Evolutionary conservation across 1,140 invertebrate genomes (phyloP).

Genomic region (Trachymyrmex septentrionalis): DNA sequence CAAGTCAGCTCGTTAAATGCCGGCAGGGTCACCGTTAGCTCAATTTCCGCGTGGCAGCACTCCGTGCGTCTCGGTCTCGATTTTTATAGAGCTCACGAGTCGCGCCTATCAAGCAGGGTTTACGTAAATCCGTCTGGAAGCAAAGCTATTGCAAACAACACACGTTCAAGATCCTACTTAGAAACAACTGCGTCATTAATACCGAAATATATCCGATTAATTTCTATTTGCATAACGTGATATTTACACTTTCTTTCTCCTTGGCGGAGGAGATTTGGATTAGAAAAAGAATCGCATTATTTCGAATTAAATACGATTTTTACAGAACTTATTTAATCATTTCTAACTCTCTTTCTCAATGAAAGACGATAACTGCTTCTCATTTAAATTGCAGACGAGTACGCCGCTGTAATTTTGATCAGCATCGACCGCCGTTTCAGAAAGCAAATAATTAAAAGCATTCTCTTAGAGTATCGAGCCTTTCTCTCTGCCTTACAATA

Average conservation of each 20-base stretch:
- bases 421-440: conserved; percentile 28
- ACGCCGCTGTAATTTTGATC: conserved; percentile 31
- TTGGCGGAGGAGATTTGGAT: background rate
- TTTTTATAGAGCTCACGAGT: conserved; percentile 42
- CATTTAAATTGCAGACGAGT: conserved; percentile 18
- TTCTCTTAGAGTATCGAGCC: conserved; percentile 22
- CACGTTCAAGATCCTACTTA: conserved; percentile 5
- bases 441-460: conserved; percentile 52
- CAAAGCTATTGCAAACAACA: conserved; percentile 2
- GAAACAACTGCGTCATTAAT: background rate
- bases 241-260: background rate
- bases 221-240: background rate
- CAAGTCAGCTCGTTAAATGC: conserved; percentile 30
- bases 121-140: conserved; percentile 11
- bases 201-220: background rate
- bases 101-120: conserved; percentile 8
- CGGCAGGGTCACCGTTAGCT: conserved; percentile 31
- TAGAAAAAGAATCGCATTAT: background rate
- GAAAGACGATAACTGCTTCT: conserved; percentile 13
- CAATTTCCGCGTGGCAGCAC: conserved; percentile 15
- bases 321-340: background rate
- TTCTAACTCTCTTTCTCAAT: background rate
- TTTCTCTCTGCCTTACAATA: conserved; percentile 56
- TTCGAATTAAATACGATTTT: background rate
- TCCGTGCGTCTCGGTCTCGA: conserved; percentile 8